Evolutionary conservation across 2,888 invertebrate genomes (phyloP), one percentile per base, ranked within the genome.

Genomic region (Drosophila antonietae): DNA sequence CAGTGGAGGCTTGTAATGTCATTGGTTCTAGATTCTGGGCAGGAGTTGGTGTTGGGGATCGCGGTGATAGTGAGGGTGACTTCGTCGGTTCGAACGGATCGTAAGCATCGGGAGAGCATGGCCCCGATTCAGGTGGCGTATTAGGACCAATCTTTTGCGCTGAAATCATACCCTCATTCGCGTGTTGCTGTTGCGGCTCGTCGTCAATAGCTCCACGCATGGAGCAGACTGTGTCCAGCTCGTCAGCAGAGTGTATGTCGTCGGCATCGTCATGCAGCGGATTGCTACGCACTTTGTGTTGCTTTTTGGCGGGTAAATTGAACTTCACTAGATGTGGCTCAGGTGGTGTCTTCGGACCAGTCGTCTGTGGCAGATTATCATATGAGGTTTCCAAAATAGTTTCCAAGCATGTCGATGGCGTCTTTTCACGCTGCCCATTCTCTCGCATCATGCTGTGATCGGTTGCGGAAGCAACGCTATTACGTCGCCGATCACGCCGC

Each of bases 51-150:
- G 92, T 91, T 47, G 92, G 92, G 3, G 93, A 92, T 2, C 92
- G 90, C 2, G 93, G 92, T 4, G 93, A 92, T 20, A 91, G 75
- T 2, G 93, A 93, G 3, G 93, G 93, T 0, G 97, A 97, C 91
- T 97, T 96, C 10, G 97, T 97, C 0, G 97, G 97, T 93, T 97
- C 97, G 92, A 97, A 97, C 2, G 97, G 97, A 95, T 97, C 97
- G 92, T 97, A 97, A 4, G 95, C 97, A 92, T 97, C 97, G 0
- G 96, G 96, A 15, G 96, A 95, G 72, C 95, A 95, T 0, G 95
- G 95, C 1, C 95, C 95, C 9, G 95, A 95, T 68, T 94, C 94
- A 58, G 95, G 95, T 0, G 96, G 96, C 6, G 96, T 96, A 88
- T 96, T 96, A 0, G 96, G 96, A 0, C 96, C 96, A 86, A 95